phyloP scores from a whole-genome alignment of 1,140 invertebrate species.

The Scaptomyza montana region DNA sequence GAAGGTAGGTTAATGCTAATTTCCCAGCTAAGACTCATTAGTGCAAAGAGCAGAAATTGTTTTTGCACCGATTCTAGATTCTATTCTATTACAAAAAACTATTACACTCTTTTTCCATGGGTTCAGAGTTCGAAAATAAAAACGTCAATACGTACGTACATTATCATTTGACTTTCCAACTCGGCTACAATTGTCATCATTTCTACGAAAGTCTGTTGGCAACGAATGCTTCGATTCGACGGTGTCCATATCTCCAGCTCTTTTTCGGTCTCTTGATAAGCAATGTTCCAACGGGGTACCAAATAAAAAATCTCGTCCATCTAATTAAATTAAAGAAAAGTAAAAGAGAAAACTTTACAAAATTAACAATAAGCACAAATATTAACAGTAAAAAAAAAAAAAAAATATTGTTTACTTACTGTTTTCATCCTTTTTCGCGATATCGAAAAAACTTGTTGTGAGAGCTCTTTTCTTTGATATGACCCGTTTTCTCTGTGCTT shows the following conservation, averaged over 20 bases:
- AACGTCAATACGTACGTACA: constrained; percentile 54
- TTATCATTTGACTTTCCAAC: constrained; percentile 59
- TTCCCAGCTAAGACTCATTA: too few relatives aligned
- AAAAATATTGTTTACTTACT: constrained; percentile 84
- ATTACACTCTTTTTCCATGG: too few relatives aligned
- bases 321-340: constrained; percentile 22
- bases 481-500: constrained; percentile 89
- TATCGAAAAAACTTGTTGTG: constrained; percentile 93
- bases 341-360: too few relatives aligned
- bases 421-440: constrained; percentile 88
- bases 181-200: constrained; percentile 18
- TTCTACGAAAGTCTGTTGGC: constrained; percentile 38
- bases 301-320: constrained; percentile 86
- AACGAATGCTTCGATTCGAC: constrained; percentile 62
- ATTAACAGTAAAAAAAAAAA: constrained; percentile 2
- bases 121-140: too few relatives aligned
- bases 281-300: constrained; percentile 92
- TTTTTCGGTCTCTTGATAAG: constrained; percentile 88
- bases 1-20: too few relatives aligned
- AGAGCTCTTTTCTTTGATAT: constrained; percentile 92
- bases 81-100: too few relatives aligned
- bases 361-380: too few relatives aligned
- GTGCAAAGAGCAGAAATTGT: too few relatives aligned
- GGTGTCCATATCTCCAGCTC: constrained; percentile 14
- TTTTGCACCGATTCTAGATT: too few relatives aligned